Conservation (phyloP, 2,888 invertebrate species). For the Xestia ashworthii region DNA sequence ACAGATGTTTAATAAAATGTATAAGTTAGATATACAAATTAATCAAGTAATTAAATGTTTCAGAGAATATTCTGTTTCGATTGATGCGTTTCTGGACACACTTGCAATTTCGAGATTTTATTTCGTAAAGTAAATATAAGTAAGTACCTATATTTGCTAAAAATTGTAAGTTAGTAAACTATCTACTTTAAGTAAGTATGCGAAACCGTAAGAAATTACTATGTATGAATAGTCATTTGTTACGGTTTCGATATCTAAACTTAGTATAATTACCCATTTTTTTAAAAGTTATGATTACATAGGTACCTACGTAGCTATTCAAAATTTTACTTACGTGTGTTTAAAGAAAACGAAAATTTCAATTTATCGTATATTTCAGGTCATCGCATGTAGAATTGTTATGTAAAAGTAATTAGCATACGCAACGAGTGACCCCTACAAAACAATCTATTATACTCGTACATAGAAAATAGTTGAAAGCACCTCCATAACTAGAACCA, state of each 20-base stretch:
- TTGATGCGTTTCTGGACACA: neutral
- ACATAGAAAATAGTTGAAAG: slow-evolving; percentile 14
- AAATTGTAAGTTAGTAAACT: neutral
- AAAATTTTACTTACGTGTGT: neutral
- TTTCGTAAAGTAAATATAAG: too few species aligned
- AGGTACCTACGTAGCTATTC: neutral
- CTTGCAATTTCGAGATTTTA: neutral
- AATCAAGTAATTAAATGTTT: neutral
- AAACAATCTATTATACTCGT: neutral
- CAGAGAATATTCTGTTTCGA: neutral
- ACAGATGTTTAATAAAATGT: neutral
- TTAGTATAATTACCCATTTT: neutral
- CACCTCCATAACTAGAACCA: slow-evolving; percentile 13
- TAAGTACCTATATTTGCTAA: too few species aligned
- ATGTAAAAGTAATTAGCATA: neutral
- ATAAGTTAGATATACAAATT: neutral
- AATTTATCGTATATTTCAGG: neutral
- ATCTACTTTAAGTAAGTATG: neutral
- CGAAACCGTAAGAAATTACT: neutral
- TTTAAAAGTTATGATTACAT: neutral
- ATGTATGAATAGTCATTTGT: too few species aligned
- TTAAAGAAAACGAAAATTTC: neutral
- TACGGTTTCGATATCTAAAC: too few species aligned
- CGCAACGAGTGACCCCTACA: neutral
- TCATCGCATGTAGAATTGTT: neutral